Percentiles rank a stretch among this genome's conserved stretches.
Evolutionary conservation across 2,113 vertebrate genomes (phyloP).

Genomic region (Paedocypris sp.): DNA sequence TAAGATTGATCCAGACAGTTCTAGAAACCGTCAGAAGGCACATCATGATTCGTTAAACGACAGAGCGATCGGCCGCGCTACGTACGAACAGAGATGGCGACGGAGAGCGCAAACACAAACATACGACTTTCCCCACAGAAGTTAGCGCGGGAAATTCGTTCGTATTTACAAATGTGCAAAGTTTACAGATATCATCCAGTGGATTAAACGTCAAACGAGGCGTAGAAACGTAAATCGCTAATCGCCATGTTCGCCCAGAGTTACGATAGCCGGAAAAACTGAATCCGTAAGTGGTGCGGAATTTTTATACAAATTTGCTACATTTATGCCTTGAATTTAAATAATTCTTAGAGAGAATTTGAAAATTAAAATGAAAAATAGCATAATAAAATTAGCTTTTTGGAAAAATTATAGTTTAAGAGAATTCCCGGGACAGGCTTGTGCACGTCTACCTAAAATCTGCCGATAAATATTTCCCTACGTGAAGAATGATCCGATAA

Average conservation of each 20-base stretch:
- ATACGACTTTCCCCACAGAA: not conserved
- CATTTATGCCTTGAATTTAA: no score
- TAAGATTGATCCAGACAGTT: slow-evolving; percentile 5
- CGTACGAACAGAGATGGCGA: slow-evolving; percentile 42
- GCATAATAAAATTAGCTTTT: not conserved
- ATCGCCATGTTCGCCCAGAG: slow-evolving; percentile 16
- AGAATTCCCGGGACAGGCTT: not conserved
- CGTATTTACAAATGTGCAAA: slow-evolving; percentile 70
- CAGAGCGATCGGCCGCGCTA: slow-evolving; percentile 40
- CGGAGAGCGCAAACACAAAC: slow-evolving; percentile 31
- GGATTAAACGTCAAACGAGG: slow-evolving; percentile 58
- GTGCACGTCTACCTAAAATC: slow-evolving; percentile 40
- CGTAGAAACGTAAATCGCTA: slow-evolving; percentile 47
- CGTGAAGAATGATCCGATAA: slow-evolving; percentile 52
- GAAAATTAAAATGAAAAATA: no score
- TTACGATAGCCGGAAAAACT: not conserved
- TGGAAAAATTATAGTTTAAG: not conserved
- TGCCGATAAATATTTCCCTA: slow-evolving; percentile 53
- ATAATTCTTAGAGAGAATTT: no score
- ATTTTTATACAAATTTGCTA: not conserved
- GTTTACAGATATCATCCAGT: slow-evolving; percentile 50
- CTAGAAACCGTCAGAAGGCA: slow-evolving; percentile 54
- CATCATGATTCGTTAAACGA: slow-evolving; percentile 46
- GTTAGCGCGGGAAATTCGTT: slow-evolving; percentile 31
- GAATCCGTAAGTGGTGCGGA: not conserved